These are phyloP conservation scores for Anniella stebbinsi DNA, from an alignment of 2,797 vertebrate genomes.

Conservation along the genomic window DNA sequence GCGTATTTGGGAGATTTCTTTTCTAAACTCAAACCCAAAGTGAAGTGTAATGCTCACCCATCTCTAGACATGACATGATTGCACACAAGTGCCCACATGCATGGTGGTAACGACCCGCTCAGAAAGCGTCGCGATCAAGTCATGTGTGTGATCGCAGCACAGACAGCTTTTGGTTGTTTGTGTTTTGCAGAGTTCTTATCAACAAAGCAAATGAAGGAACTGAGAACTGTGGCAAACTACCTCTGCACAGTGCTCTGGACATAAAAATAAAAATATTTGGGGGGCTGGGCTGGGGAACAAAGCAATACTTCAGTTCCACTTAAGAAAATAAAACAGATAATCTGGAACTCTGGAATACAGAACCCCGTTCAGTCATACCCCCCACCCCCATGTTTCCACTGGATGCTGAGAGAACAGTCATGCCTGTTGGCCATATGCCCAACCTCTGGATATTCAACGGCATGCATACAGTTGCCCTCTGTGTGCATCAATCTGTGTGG, in stretches of 20 bases:
- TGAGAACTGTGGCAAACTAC: not conserved
- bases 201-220: not conserved
- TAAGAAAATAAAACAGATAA: not conserved
- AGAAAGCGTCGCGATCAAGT: not conserved
- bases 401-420: not conserved
- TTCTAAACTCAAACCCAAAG: too few species aligned
- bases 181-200: not conserved
- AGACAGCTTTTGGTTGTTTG: not conserved
- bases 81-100: not conserved
- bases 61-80: too few species aligned
- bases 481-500: too few species aligned
- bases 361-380: not conserved
- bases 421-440: not conserved
- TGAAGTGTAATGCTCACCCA: too few species aligned
- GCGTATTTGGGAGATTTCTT: too few species aligned
- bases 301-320: not conserved
- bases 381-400: not conserved
- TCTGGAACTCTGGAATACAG: not conserved
- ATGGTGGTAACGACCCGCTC: not conserved
- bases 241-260: too few species aligned
- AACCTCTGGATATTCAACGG: too few species aligned
- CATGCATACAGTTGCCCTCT: too few species aligned
- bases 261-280: too few species aligned
- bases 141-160: too few species aligned
- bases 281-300: not conserved